Conservation (phyloP, 2,113 vertebrate species). For the Toxostoma redivivum region DNA sequence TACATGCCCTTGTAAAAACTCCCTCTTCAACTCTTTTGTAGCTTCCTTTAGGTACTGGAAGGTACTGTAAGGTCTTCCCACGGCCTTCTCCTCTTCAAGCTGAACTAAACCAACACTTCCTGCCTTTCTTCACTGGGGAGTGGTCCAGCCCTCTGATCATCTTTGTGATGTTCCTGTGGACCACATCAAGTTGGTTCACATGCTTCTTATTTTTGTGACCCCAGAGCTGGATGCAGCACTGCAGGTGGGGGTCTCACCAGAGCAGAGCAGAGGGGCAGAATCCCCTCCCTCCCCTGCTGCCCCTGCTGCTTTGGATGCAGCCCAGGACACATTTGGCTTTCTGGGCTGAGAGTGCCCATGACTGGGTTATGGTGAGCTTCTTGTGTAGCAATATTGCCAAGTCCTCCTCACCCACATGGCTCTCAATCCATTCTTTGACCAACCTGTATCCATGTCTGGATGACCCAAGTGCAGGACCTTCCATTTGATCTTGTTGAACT, state of each 20-base stretch:
- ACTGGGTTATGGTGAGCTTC: neutral
- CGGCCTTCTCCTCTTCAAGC: neutral
- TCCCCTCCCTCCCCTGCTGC: neutral
- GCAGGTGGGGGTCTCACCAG: neutral
- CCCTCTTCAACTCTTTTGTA: neutral
- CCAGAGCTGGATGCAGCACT: neutral
- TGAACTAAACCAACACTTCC: neutral
- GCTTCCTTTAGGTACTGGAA: neutral
- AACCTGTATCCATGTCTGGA: neutral
- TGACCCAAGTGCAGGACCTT: neutral
- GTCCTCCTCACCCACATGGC: neutral
- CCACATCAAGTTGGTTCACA: neutral
- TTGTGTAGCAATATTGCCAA: neutral
- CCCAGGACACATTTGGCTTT: rapidly evolving
- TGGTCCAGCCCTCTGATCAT: neutral
- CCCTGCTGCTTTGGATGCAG: neutral
- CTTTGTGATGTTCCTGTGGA: neutral
- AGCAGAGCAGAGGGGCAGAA: neutral
- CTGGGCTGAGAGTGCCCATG: rapidly evolving
- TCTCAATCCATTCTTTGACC: neutral
- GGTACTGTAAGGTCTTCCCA: neutral
- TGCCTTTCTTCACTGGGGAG: neutral
- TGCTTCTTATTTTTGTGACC: neutral
- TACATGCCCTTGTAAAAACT: neutral
- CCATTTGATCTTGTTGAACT: neutral